These are phyloP conservation scores for Halichondria panicea DNA, from an alignment of 37 sponge, comb jelly and placozoan genomes.

Conservation along the genomic window DNA sequence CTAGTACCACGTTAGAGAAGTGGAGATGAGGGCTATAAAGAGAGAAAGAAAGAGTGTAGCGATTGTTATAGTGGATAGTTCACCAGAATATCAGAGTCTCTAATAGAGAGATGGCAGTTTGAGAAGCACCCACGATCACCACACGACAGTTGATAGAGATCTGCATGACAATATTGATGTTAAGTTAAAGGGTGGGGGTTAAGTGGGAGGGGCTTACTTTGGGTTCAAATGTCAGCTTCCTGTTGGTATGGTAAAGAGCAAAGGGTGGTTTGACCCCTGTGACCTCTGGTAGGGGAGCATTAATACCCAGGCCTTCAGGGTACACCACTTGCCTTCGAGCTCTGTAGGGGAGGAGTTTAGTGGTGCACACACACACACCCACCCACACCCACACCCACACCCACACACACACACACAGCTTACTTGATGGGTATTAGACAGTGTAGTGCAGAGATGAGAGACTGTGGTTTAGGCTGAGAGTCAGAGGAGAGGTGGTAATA, in stretches of 20 bases:
- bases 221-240: slow-evolving; percentile 92
- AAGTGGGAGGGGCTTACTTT: slow-evolving; percentile 46
- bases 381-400: neutral
- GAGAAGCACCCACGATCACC: slow-evolving; percentile 94
- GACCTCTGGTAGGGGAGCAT: slow-evolving; percentile 75
- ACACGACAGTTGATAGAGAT: slow-evolving; percentile 82
- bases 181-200: neutral
- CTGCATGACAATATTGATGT: slow-evolving; percentile 23
- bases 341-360: slow-evolving; percentile 7
- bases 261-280: slow-evolving; percentile 48
- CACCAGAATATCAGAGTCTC: slow-evolving; percentile 76
- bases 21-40: slow-evolving; percentile 81
- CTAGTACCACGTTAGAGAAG: slow-evolving; percentile 90
- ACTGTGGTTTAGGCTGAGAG: slow-evolving; percentile 19
- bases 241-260: slow-evolving; percentile 95
- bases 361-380: neutral
- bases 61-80: neutral
- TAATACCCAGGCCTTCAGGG: slow-evolving; percentile 63
- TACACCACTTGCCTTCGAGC: slow-evolving; percentile 90
- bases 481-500: slow-evolving; percentile 73
- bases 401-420: neutral
- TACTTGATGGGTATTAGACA: slow-evolving; percentile 69
- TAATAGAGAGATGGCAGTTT: slow-evolving; percentile 81
- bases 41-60: neutral
- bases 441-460: slow-evolving; percentile 53